Evolutionary conservation across 2,797 vertebrate species (phyloP).

Genomic region (Phoxinus dragarum): DNA sequence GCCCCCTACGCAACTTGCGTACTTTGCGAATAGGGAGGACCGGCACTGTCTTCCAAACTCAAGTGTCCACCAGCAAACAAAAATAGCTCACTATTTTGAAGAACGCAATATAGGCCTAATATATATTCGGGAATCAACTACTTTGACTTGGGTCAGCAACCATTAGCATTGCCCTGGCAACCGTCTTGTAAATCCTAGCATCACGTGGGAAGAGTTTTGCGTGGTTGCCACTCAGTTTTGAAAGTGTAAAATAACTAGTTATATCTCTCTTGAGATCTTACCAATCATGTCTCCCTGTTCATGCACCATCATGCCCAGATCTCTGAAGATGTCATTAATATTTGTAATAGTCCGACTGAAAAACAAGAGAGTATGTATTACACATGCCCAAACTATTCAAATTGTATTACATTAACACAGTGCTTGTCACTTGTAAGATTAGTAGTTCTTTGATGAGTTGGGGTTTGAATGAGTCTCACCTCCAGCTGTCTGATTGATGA

Average conservation of each 20-base stretch:
- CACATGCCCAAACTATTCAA: neutral
- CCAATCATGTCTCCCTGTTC: slow-evolving; percentile 98
- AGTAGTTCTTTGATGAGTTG: neutral
- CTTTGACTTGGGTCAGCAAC: neutral
- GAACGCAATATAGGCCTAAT: neutral
- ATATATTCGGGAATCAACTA: neutral
- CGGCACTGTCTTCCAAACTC: neutral
- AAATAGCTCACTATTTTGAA: neutral
- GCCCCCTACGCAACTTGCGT: no score
- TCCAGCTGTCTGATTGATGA: slow-evolving; percentile 90
- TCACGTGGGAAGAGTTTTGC: neutral
- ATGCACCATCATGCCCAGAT: slow-evolving; percentile 97
- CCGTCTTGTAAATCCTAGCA: neutral
- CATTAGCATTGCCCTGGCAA: neutral
- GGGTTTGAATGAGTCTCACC: slow-evolving; percentile 69
- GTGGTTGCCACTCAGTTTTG: neutral
- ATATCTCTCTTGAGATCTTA: slow-evolving; percentile 76
- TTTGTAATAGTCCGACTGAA: slow-evolving; percentile 94
- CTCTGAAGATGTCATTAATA: slow-evolving; percentile 99
- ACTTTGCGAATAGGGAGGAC: no score
- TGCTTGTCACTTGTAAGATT: neutral
- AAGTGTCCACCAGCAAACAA: neutral
- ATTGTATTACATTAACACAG: neutral
- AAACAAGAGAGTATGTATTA: slow-evolving; percentile 34
- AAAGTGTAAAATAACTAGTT: slow-evolving; percentile 2